phyloP scores from a whole-genome alignment of 1,140 invertebrate genomes.

The Hyphantria cunea region DNA sequence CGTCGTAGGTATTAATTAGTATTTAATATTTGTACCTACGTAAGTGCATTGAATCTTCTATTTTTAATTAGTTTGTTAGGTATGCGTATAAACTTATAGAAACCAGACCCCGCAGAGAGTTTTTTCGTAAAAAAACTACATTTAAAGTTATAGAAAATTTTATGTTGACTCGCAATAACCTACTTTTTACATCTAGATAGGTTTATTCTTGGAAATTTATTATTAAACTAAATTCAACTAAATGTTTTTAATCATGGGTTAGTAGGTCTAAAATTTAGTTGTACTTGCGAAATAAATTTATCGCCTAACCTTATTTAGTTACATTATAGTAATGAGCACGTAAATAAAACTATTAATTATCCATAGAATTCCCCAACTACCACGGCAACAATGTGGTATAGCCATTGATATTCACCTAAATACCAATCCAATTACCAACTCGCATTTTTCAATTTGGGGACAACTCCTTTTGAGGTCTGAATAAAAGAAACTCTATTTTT shows the following conservation, averaged over 20 bases:
- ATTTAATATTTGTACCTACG: too few relatives aligned
- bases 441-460: conserved; percentile 1
- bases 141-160: too few relatives aligned
- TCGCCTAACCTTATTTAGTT: background rate
- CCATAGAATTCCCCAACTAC: background rate
- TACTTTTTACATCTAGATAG: background rate
- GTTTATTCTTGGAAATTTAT: background rate
- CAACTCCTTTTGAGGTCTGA: background rate
- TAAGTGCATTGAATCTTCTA: background rate
- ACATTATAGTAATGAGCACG: background rate
- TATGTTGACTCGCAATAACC: background rate
- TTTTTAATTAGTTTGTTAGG: conserved; percentile 4
- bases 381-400: conserved; percentile 11
- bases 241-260: background rate
- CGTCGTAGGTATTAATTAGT: too few relatives aligned
- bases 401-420: conserved; percentile 20
- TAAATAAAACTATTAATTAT: background rate
- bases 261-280: background rate
- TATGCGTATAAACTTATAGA: too few relatives aligned
- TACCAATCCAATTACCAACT: conserved; percentile 18
- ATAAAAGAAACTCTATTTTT: too few relatives aligned
- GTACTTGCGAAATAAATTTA: background rate
- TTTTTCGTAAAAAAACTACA: too few relatives aligned
- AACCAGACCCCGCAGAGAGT: too few relatives aligned
- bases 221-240: background rate